phyloP scores from a whole-genome alignment of 2,888 invertebrate species.

The Trisateles emortualis region DNA sequence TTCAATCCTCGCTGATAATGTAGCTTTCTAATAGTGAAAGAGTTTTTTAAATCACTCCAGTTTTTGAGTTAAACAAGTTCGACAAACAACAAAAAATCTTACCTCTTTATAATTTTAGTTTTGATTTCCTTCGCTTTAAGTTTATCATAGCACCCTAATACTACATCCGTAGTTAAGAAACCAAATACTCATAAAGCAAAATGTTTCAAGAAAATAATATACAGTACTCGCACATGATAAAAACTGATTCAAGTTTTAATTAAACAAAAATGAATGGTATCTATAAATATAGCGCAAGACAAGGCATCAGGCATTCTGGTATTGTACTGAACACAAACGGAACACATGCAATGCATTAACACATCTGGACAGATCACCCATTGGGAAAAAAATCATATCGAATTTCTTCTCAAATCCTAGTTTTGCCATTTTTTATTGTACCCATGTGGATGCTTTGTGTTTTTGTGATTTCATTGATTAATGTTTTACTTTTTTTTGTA shows the following conservation, averaged over 20 bases:
- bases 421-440: slow-evolving; percentile 63
- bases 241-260: slow-evolving; percentile 39
- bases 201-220: neutral
- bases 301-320: slow-evolving; percentile 50
- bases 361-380: slow-evolving; percentile 59
- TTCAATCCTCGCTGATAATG: too few species aligned
- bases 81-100: too few species aligned
- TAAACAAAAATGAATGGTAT: slow-evolving; percentile 55
- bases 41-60: too few species aligned
- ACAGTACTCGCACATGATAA: slow-evolving; percentile 15
- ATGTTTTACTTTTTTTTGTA: slow-evolving; percentile 14
- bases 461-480: slow-evolving; percentile 40
- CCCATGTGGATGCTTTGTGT: slow-evolving; percentile 58
- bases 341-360: slow-evolving; percentile 72
- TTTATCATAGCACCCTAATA: neutral
- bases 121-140: neutral
- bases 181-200: neutral
- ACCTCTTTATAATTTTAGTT: too few species aligned
- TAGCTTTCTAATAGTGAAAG: too few species aligned
- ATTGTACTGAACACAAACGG: slow-evolving; percentile 61
- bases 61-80: too few species aligned
- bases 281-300: slow-evolving; percentile 62
- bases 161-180: neutral
- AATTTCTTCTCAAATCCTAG: slow-evolving; percentile 59
- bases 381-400: slow-evolving; percentile 64